Conservation (phyloP, 2,888 invertebrate genomes). For the Lathronympha strigana region DNA sequence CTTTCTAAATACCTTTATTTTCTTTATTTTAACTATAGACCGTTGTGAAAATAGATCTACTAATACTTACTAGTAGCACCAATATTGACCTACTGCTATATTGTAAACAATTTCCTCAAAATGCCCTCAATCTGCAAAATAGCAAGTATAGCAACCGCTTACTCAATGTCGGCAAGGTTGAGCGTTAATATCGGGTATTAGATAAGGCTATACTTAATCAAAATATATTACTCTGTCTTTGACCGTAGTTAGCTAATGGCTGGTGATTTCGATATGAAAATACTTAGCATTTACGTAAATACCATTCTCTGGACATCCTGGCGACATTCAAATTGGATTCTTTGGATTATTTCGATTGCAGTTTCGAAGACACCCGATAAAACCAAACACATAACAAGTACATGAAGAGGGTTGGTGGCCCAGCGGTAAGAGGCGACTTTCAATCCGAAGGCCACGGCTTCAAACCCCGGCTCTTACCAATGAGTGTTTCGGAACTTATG, state of each 20-base stretch:
- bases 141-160: conserved; percentile 18
- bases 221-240: conserved; percentile 7
- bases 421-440: too few relatives aligned
- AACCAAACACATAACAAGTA: too few relatives aligned
- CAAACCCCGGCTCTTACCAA: too few relatives aligned
- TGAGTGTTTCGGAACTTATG: too few relatives aligned
- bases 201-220: conserved; percentile 15
- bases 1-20: too few relatives aligned
- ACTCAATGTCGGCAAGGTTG: conserved; percentile 32
- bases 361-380: too few relatives aligned
- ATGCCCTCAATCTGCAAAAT: conserved; percentile 32
- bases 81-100: conserved; percentile 3
- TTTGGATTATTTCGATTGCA: too few relatives aligned
- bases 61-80: background rate
- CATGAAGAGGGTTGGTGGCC: too few relatives aligned
- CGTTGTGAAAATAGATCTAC: background rate
- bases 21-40: too few relatives aligned
- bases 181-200: conserved; percentile 6
- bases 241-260: conserved; percentile 4
- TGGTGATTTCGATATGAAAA: background rate
- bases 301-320: background rate
- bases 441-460: too few relatives aligned
- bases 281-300: background rate
- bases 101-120: conserved; percentile 28
- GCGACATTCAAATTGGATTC: background rate